phyloP scores from a whole-genome alignment of 2,888 invertebrate genomes.

The Drosophila neonasuta region DNA sequence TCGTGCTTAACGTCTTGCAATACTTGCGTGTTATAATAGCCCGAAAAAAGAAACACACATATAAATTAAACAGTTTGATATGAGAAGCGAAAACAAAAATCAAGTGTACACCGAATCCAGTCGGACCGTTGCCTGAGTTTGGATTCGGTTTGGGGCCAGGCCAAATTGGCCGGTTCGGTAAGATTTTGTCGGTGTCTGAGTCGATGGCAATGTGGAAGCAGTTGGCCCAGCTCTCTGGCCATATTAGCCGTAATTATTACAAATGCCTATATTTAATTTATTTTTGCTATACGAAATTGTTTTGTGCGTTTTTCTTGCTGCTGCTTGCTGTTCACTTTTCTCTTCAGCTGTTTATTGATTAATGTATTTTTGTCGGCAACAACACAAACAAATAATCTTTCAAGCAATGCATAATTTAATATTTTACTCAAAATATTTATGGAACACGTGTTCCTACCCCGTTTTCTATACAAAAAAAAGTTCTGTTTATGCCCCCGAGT shows the following conservation, averaged over 20 bases:
- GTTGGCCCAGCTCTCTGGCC: conserved; percentile 19
- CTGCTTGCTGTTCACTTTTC: conserved; percentile 11
- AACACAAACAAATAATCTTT: conserved; percentile 51
- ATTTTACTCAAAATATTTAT: conserved; percentile 48
- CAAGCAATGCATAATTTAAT: conserved; percentile 56
- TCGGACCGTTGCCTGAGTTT: conserved; percentile 8
- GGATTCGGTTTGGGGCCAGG: background rate
- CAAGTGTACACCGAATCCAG: conserved; percentile 38
- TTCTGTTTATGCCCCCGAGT: background rate
- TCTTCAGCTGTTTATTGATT: conserved; percentile 58
- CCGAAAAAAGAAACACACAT: conserved; percentile 7
- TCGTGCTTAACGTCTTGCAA: background rate
- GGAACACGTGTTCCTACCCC: conserved; percentile 31
- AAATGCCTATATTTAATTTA: conserved; percentile 64
- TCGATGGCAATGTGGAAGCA: conserved; percentile 26
- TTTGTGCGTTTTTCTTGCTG: conserved; percentile 11
- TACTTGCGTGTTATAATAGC: conserved; percentile 41
- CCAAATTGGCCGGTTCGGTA: conserved; percentile 45
- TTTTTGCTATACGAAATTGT: conserved; percentile 35
- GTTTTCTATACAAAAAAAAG: background rate
- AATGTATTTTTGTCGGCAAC: conserved; percentile 41
- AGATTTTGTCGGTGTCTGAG: conserved; percentile 11
- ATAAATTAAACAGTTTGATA: conserved; percentile 26
- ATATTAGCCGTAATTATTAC: conserved; percentile 61
- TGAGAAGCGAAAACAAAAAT: conserved; percentile 5